Evolutionary conservation across 2,113 vertebrate species (phyloP), one percentile per base, ranked within the genome.

Genomic region (Opisthocomus hoazin): DNA sequence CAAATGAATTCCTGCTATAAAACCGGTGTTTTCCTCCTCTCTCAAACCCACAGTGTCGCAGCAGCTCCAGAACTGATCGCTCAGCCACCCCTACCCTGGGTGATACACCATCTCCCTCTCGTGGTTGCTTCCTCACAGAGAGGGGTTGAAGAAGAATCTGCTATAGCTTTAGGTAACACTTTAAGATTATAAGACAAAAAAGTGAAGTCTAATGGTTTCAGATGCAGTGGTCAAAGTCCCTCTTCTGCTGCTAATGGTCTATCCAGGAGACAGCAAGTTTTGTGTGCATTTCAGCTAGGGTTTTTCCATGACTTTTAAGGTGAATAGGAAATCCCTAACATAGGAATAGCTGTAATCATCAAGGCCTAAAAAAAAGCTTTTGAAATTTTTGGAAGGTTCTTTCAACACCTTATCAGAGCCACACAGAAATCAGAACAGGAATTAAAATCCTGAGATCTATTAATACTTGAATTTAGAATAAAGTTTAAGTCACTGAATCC

Each of bases 41-140:
- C 7, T n/a, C 46, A 70, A 3, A 2, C 5, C 4, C 41, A 11
- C 3, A 15, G 13, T 3, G 12, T 5, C 17, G 6, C 36, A 41
- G 27, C 6, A 74, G 29, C 30, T 75, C 37, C 54, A 53, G 61
- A 19, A 64, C 4, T 24, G 9, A 2, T 23, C 22, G 41, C 15
- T 57, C 14, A 65, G 37, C 24, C 50, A 20, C 53, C 41, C 75
- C 73, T 61, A 3, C 80, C 93, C 88, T 90, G 86, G 71, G 19
- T 63, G 63, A 89, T 71, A 80, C 70, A 73, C 10, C 45, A 64
- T 8, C 87, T 94, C 89, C 85, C 73, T 84, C 80, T 71, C 16
- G 6, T 74, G 76, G 79, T 22, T 58, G 22, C 34, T 84, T 18
- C 30, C 32, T 64, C 32, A 10, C 19, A 23, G 56, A 20, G n/a